Conservation (phyloP, 2,113 vertebrate species). For the Murina feae region DNA sequence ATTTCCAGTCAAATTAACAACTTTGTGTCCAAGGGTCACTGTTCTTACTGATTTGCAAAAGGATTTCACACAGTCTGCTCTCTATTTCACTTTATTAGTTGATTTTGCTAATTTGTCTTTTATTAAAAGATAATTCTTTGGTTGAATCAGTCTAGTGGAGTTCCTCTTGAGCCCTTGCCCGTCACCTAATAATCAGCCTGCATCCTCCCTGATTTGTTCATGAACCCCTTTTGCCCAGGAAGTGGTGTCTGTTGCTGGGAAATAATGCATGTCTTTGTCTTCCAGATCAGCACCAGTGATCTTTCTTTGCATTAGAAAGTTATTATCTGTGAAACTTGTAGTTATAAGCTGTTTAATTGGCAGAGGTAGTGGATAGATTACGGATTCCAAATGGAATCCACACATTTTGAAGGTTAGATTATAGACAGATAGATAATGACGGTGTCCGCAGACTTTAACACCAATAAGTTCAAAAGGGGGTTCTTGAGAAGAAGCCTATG, state of each 20-base stretch:
- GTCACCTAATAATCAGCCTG: neutral
- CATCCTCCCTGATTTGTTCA: neutral
- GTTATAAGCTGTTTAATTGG: neutral
- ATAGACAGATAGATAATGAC: neutral
- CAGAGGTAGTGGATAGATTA: neutral
- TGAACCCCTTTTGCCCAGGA: neutral
- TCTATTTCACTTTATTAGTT: neutral
- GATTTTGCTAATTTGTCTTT: neutral
- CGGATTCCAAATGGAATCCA: constrained; percentile 41
- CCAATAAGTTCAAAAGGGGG: constrained; percentile 4
- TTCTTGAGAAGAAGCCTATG: neutral
- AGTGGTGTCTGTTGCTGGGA: neutral
- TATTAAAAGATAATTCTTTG: neutral
- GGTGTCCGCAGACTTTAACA: neutral
- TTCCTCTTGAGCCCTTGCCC: neutral
- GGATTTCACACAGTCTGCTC: neutral
- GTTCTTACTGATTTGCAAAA: neutral
- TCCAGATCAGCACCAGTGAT: neutral
- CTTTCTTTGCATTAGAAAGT: neutral
- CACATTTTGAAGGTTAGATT: neutral
- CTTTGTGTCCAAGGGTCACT: neutral
- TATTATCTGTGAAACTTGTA: constrained; percentile 6
- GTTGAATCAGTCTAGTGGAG: neutral
- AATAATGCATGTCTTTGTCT: neutral
- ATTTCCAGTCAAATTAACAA: neutral